A percentile compares a stretch with the other conserved stretches of the same genome.
Conservation (phyloP, 2,888 invertebrate genomes). For the Malthinus flaveolus region DNA sequence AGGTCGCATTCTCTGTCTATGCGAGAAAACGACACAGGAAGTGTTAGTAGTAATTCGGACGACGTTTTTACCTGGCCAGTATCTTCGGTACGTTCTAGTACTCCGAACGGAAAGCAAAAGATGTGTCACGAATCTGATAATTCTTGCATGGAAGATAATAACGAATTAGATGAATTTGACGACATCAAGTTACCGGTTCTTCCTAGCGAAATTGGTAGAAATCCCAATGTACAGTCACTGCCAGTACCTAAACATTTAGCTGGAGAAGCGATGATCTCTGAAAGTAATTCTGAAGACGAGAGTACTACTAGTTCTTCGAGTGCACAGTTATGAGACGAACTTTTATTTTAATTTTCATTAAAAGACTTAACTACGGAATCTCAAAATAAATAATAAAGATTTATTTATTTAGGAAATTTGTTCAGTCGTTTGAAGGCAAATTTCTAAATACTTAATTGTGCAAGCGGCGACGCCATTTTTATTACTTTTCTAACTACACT, state of each 20-base stretch:
- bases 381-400: no score
- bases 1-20: slow-evolving; percentile 55
- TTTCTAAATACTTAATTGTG: no score
- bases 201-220: slow-evolving; percentile 51
- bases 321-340: slow-evolving; percentile 52
- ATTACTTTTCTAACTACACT: no score
- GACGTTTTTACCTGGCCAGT: slow-evolving; percentile 38
- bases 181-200: slow-evolving; percentile 49
- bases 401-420: no score
- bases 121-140: neutral
- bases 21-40: slow-evolving; percentile 36
- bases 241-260: slow-evolving; percentile 66
- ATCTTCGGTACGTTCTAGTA: slow-evolving; percentile 36
- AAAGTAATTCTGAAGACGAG: slow-evolving; percentile 63
- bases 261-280: slow-evolving; percentile 71
- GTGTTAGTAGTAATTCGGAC: slow-evolving; percentile 29
- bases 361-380: no score
- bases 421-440: no score
- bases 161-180: slow-evolving; percentile 40
- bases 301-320: slow-evolving; percentile 57
- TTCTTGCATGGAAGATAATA: slow-evolving; percentile 18
- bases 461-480: no score
- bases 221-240: slow-evolving; percentile 43
- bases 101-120: slow-evolving; percentile 22
- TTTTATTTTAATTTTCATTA: slow-evolving; percentile 35